Base-by-base conservation (phyloP, 37 sponge, comb jelly and placozoan species). In the Tethya wilhelma region DNA sequence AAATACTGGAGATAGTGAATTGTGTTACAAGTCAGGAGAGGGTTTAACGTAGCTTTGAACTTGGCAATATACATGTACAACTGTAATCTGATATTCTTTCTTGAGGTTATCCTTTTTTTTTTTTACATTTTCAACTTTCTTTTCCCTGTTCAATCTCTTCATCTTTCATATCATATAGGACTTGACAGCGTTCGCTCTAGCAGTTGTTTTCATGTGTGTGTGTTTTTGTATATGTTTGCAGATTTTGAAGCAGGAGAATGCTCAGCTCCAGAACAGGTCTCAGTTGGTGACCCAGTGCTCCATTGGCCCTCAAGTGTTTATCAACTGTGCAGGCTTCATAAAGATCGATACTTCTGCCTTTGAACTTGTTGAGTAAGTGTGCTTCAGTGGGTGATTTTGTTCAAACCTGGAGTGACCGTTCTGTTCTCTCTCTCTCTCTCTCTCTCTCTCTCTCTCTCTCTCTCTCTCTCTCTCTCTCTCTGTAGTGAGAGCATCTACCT, bases 311-410 rank as follows among this genome's bases (percentile, higher is more conserved):
- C 79, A 89, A 37, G 89, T 98, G 33, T 93, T 98, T 75, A 78
- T 98, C 67, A 98, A 98, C 82, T 96, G 92, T 55, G 92, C 96
- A 32, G 99, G 90, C 4, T 98, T 98, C 78, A 89, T 98, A 69
- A 83, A 69, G 33, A 89, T 98, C n/a, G 73, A 89, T 46, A 83
- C 88, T 3, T 20, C 44, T 29, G 64, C 84, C 57, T 49, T 49
- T 49, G 53, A 14, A 49, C 9, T 49, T 49, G 53, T 49, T 49
- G 53, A 9, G 14, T 49, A 49, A 14, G 32, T 20, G 8, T 36
- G 67, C 8, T 37, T 36, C 3, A 20, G 38, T 60, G 62, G 17
- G 62, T 60, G 62, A 26, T 23, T 60, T 6, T 22, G 62, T 60
- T 23, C 5, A 6, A 26, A 29, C 25, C 14, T 9, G 9, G 53